These are phyloP conservation scores for Netelia fuscicornis DNA, from an alignment of 2,888 invertebrate species.

Conservation along the genomic window DNA sequence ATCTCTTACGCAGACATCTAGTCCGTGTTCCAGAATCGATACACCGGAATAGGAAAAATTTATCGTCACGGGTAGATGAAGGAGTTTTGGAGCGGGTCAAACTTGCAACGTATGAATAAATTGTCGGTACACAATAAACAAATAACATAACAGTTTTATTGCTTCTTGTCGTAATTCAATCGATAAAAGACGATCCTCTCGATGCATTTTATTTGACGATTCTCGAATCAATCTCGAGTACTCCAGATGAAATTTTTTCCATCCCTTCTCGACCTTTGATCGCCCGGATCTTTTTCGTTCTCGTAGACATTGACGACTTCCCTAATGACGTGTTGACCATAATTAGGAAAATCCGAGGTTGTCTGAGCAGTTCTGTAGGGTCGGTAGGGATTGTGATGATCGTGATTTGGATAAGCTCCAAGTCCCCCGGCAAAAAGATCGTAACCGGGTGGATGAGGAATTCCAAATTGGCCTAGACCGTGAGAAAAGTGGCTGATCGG, in stretches of 20 bases:
- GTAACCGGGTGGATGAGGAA: constrained; percentile 67
- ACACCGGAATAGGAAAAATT: neutral
- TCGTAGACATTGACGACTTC: constrained; percentile 82
- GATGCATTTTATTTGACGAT: too few species aligned
- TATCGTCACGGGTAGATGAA: neutral
- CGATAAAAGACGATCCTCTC: too few species aligned
- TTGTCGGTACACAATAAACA: too few species aligned
- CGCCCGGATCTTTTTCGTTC: constrained; percentile 72
- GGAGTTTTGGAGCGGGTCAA: neutral
- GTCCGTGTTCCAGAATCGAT: neutral
- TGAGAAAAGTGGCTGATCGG: constrained; percentile 48
- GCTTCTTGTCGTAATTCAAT: too few species aligned
- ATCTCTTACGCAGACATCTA: constrained; percentile 29
- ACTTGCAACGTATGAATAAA: too few species aligned
- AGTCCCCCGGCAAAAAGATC: constrained; percentile 47
- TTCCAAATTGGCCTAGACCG: constrained; percentile 66
- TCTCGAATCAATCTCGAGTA: constrained; percentile 69
- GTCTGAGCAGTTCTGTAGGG: constrained; percentile 69
- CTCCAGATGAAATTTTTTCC: constrained; percentile 80
- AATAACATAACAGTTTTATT: too few species aligned
- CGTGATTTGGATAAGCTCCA: constrained; percentile 68
- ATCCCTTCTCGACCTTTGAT: constrained; percentile 65
- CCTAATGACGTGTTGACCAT: constrained; percentile 78
- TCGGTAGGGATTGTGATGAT: constrained; percentile 72
- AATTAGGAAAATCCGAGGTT: constrained; percentile 70